phyloP scores from a whole-genome alignment of 1,140 invertebrate species.

The Eriocheir sinensis region DNA sequence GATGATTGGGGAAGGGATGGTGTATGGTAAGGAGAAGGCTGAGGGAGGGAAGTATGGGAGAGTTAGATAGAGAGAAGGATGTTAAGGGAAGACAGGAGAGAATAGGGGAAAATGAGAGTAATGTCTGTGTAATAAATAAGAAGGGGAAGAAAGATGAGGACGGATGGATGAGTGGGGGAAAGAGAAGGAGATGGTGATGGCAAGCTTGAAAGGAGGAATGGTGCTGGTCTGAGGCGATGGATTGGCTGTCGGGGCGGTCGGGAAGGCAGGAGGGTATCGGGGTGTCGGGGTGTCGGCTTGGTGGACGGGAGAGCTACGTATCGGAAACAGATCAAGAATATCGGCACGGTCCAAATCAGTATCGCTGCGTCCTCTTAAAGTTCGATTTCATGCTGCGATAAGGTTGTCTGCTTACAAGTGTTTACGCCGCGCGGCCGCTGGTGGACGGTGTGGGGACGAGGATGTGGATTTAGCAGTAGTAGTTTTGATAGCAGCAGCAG shows the following conservation, averaged over 20 bases:
- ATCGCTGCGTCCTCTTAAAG: slow-evolving; percentile 23
- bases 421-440: not conserved
- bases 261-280: no score
- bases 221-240: not conserved
- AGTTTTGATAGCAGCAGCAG: no score
- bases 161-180: no score
- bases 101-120: not conserved
- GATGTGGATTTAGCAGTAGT: not conserved
- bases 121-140: not conserved
- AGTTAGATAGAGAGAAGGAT: not conserved
- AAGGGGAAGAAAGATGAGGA: not conserved
- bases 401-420: slow-evolving; percentile 23
- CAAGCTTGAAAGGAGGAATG: not conserved
- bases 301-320: not conserved
- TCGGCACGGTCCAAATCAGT: not conserved
- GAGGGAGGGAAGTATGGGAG: no score
- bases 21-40: not conserved
- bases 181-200: no score
- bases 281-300: no score
- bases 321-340: slow-evolving; percentile 24
- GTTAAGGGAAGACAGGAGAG: not conserved
- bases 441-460: not conserved
- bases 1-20: not conserved
- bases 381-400: slow-evolving; percentile 1
- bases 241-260: not conserved